Conservation (phyloP, 2,888 invertebrate species). For the Thecocarcelia acutangulata region DNA sequence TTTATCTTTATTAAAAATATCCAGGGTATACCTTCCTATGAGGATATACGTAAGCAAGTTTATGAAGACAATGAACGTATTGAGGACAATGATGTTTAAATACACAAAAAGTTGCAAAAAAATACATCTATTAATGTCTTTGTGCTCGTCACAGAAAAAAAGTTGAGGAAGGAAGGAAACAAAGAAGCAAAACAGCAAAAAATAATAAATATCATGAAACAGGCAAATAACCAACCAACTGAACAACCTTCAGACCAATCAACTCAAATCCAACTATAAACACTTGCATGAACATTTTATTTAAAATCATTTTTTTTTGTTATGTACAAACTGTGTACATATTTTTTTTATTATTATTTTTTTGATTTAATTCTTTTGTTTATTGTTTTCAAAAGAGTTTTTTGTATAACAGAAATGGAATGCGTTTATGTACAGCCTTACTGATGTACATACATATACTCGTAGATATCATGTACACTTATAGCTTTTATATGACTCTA, state of each 20-base stretch:
- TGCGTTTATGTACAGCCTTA: not conserved
- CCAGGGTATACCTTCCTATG: constrained; percentile 79
- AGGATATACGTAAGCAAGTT: constrained; percentile 78
- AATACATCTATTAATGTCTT: constrained; percentile 13
- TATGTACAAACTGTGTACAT: no score
- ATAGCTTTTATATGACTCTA: constrained; percentile 10
- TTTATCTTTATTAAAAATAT: constrained; percentile 29
- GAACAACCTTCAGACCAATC: constrained; percentile 47
- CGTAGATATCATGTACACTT: no score
- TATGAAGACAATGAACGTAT: constrained; percentile 76
- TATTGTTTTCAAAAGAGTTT: constrained; percentile 12
- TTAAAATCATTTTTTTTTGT: constrained; percentile 20
- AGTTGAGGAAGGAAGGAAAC: constrained; percentile 13
- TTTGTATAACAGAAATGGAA: not conserved
- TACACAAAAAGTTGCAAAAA: constrained; percentile 7
- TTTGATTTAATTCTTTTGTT: constrained; percentile 45
- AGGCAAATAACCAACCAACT: constrained; percentile 33
- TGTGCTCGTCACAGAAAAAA: constrained; percentile 28
- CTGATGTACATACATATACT: not conserved
- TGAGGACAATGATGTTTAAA: constrained; percentile 73
- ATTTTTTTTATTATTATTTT: constrained; percentile 9
- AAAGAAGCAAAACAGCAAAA: not conserved
- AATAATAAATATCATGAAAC: constrained; percentile 29
- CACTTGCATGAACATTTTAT: constrained; percentile 55
- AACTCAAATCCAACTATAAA: constrained; percentile 33